Conservation (phyloP, 1,140 invertebrate species). For the Bombus confusus region DNA sequence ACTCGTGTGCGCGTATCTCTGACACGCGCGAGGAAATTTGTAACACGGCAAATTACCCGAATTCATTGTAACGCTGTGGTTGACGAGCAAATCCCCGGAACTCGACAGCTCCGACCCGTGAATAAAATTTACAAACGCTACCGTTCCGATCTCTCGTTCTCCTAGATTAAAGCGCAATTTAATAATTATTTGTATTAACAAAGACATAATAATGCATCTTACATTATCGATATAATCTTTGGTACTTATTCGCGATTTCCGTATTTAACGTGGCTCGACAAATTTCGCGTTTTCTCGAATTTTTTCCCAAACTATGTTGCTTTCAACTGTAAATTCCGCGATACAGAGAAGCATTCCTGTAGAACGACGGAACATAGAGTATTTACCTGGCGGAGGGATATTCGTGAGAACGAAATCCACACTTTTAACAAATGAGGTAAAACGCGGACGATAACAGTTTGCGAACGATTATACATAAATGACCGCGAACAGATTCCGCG, state of each 20-base stretch:
- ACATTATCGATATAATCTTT: neutral
- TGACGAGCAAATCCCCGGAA: slow-evolving; percentile 10
- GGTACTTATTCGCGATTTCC: neutral
- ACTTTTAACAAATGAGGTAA: slow-evolving; percentile 14
- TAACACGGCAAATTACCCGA: slow-evolving; percentile 34
- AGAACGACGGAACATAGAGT: too few species aligned
- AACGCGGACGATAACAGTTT: slow-evolving; percentile 40
- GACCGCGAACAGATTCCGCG: too few species aligned
- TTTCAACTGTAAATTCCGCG: neutral
- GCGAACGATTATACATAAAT: slow-evolving; percentile 31
- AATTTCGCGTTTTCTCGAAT: neutral
- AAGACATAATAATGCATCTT: neutral
- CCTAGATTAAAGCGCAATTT: neutral
- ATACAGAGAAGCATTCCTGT: neutral
- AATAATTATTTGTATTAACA: neutral
- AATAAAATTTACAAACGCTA: slow-evolving; percentile 5
- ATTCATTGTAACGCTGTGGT: slow-evolving; percentile 18
- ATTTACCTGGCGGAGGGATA: too few species aligned
- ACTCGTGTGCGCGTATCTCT: neutral
- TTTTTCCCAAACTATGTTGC: slow-evolving; percentile 1
- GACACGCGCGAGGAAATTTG: slow-evolving; percentile 17
- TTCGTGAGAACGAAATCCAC: too few species aligned
- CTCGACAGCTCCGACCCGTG: neutral
- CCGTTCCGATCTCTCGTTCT: neutral
- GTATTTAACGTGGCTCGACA: neutral